Base-by-base conservation (phyloP, 2,888 invertebrate species). In the Eupithecia abbreviata region DNA sequence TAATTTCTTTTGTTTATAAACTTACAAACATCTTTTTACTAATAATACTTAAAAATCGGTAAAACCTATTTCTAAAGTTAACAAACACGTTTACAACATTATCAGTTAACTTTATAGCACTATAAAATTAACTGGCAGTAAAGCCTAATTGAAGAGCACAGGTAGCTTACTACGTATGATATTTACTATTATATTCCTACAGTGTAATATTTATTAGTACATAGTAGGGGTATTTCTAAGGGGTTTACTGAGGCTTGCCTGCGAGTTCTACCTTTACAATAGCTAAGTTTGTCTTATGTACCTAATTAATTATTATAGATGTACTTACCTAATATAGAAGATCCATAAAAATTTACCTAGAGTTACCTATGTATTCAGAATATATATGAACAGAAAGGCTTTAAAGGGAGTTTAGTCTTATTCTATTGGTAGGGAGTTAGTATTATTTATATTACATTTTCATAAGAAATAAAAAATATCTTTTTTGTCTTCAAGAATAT, bases 71-170 rank as follows among this genome's bases (percentile, higher is more conserved):
- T 12, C 12, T 0, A 62, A 58, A 51, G 51, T 13, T 51, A 51
- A 18, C 1, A 3, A 18, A n/a, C n/a, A n/a, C 55, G n/a, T 55
- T 55, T n/a, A 55, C 55, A 18, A 18, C 10, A n/a, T 62, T 4
- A 30, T 18, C 58, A 10, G 62, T 3, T 62, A 62, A 30, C 62
- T 30, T 62, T 62, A 62, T 10, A 62, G 62, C 18, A 9, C 30
- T 62, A 62, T 62, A 12, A 62, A 62, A 62, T 62, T 30, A 62
- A 18, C 62, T 4, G 62, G 62, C 62, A 62, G 62, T 62, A 30
- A 62, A 62, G 10, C 0, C 1, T 30, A 30, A 62, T 30, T 30
- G 30, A 62, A 62, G 62, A 30, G 30, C 12, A 0, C 62, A 10
- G 62, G 62, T 30, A 12, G 30, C 10, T 30, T 62, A 30, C 30